Evolutionary conservation across 1,140 invertebrate species (phyloP), one percentile per base, ranked within the genome.

Genomic region (Brevipalpus yothersi): DNA sequence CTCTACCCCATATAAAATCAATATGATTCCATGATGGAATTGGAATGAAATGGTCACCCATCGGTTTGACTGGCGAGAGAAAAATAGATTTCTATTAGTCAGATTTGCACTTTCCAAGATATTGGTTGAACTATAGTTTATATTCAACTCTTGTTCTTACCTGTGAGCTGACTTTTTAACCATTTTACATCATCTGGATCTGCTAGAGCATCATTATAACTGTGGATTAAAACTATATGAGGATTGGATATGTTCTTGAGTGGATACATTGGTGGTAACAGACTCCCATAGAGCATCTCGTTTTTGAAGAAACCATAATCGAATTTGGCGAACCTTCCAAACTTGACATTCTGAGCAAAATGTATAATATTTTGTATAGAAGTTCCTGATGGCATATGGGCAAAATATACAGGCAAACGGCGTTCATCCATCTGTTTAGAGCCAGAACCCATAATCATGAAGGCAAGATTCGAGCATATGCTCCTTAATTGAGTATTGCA

Each of bases 311-410:
- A n/a, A 21, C 58, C 59, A 41, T 58, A 53, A 41, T 58, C 58
- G 40, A 58, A 51, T 31, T 31, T 49, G 13, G 11, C 8, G 39
- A 58, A 53, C 5, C 12, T 53, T n/a, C 43, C 19, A 10, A 9
- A 17, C 4, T 23, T 23, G 2, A 57, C 40, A 41, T 53, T 72
- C 66, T 77, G 75, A 23, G 67, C 72, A 65, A 68, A 76, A 63
- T 77, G 74, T n/a, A 82, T 71, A 11, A 90, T 66, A 65, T 86
- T 86, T 66, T 79, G 79, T 0, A 79, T 77, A 0, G 86, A 84
- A 0, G 85, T 77, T 8, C 88, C 88, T 1, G 85, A 83, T 5
- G 89, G 89, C 4, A 79, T 79, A 68, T 93, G 83, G 13, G 78
- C 77, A 3, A 84, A 69, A 65, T 87, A 82, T 0, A 82, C 76